A percentile compares a stretch with the other conserved stretches of the same genome.
Evolutionary conservation across 2,888 invertebrate species (phyloP).

Genomic region (Apodemia mormo): DNA sequence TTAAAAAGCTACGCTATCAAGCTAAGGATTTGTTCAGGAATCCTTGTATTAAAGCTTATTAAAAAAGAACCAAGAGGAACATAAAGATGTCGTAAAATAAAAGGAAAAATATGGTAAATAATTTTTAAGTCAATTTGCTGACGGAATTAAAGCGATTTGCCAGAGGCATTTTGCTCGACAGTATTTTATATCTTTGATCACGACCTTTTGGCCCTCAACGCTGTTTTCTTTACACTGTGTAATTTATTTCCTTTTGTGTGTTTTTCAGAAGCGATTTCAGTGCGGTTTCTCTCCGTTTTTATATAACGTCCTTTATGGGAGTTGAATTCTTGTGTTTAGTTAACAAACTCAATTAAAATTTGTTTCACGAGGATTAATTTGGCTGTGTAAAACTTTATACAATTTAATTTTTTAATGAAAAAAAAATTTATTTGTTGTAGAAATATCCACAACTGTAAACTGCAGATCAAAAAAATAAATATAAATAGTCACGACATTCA

Average conservation of each 20-base stretch:
- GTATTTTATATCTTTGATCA: conserved; percentile 9
- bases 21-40: neutral
- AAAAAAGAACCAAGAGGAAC: neutral
- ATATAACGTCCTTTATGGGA: neutral
- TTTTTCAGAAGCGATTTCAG: conserved; percentile 9
- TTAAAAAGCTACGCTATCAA: neutral
- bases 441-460: too few species aligned
- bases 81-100: neutral
- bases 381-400: too few species aligned
- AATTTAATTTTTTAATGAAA: too few species aligned
- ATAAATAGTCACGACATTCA: too few species aligned
- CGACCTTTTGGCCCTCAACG: conserved; percentile 6
- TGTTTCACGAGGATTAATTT: neutral
- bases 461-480: too few species aligned
- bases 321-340: neutral
- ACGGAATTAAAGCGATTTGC: conserved; percentile 7
- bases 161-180: neutral
- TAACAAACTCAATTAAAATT: neutral
- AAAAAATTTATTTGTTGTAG: too few species aligned
- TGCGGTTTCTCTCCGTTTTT: neutral
- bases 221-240: conserved; percentile 10
- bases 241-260: conserved; percentile 14
- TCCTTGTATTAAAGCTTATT: neutral
- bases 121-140: conserved; percentile 13
- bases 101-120: conserved; percentile 15